Evolutionary conservation across 2,888 invertebrate species (phyloP), one percentile per base, ranked within the genome.

Genomic region (Timema cristinae): DNA sequence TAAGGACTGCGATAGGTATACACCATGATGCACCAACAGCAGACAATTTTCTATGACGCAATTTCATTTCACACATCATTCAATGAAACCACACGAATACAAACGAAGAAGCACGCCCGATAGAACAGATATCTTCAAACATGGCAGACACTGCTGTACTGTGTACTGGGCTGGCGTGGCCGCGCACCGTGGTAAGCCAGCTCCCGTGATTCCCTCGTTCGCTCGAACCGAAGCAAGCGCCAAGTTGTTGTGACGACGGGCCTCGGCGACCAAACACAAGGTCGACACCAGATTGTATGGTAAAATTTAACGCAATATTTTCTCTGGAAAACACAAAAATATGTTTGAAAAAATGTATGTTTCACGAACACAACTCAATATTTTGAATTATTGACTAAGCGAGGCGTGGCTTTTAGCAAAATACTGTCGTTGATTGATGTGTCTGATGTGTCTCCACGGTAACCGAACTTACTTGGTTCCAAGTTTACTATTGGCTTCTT

Each of bases 371-470:
- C 71, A 67, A 71, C 61, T 71, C 67, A 71, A 71, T 71, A 71
- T 71, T 69, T 71, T 72, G 71, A 73, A 75, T 73, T 75, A 75
- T 73, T 75, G 73, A 75, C 72, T 75, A 73, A 67, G 67, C 72
- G 74, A 75, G 75, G 75, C 74, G 75, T 75, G 75, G 75, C 74
- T 75, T 75, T 72, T 73, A 73, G 73, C 74, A 74, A 75, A 74
- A 75, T 73, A 75, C 73, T 74, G 75, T 74, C 74, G 74, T 75
- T 75, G 75, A 75, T 75, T 75, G 75, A 75, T 75, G 74, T 74
- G 74, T 74, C 75, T 74, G 75, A 72, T 72, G 75, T 72, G 73
- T 73, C 75, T 68, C 72, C 32, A 70, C 63, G 59, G 67, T 54
- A 66, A 47, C 74, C 71, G 61, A 73, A 71, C 70, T 66, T 48